phyloP scores from a whole-genome alignment of 2,113 vertebrate genomes.

The Cervus canadensis region DNA sequence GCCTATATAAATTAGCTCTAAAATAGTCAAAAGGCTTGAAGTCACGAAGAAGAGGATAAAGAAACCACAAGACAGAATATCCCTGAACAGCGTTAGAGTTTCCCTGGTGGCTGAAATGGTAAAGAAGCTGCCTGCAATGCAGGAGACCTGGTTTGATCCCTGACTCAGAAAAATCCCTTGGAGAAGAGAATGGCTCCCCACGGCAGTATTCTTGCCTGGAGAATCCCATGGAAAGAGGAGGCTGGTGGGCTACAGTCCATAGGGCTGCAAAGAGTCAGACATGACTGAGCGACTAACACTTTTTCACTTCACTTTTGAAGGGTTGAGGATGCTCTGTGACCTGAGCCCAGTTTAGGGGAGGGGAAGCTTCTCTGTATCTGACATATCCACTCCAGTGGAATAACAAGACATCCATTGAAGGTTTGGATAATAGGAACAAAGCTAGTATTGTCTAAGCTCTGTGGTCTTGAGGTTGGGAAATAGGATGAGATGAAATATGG shows the following conservation, averaged over 20 bases:
- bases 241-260: background rate
- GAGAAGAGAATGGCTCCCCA: background rate
- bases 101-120: background rate
- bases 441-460: background rate
- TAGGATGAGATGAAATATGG: background rate
- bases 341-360: background rate
- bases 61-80: background rate
- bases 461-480: background rate
- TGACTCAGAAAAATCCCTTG: background rate
- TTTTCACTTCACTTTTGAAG: background rate
- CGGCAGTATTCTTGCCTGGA: background rate
- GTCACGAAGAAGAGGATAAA: background rate
- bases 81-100: background rate
- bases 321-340: background rate
- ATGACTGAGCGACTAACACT: background rate
- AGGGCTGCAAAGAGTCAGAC: background rate
- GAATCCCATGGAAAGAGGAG: background rate
- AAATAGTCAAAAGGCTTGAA: conserved; percentile 3
- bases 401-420: background rate
- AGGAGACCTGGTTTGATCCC: background rate
- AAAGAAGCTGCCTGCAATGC: background rate
- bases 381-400: background rate
- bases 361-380: background rate
- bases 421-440: background rate
- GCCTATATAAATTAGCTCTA: background rate